phyloP scores from a whole-genome alignment of 1,140 invertebrate species.

The Dinothrombium tinctorium region DNA sequence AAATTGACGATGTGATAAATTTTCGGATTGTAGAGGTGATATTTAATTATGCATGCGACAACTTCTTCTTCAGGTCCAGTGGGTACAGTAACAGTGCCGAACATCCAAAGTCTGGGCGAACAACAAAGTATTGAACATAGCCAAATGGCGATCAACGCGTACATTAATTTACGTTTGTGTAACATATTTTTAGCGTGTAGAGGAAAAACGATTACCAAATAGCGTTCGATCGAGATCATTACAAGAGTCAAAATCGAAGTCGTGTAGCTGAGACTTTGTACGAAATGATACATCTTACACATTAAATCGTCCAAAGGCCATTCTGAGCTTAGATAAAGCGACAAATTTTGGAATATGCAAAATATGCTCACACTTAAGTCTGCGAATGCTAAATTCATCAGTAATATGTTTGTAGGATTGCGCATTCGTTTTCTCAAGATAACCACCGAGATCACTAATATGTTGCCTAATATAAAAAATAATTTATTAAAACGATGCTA shows the following conservation, averaged over 20 bases:
- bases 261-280: slow-evolving; percentile 49
- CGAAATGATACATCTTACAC: slow-evolving; percentile 60
- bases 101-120: slow-evolving; percentile 35
- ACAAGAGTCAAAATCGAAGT: slow-evolving; percentile 55
- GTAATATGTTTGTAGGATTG: slow-evolving; percentile 58
- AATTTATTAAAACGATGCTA: too few species aligned
- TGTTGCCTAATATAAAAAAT: slow-evolving; percentile 34
- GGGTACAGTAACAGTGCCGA: slow-evolving; percentile 15
- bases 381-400: slow-evolving; percentile 53
- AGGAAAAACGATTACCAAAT: slow-evolving; percentile 54
- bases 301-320: slow-evolving; percentile 53
- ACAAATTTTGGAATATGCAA: slow-evolving; percentile 58
- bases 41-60: too few species aligned
- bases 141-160: slow-evolving; percentile 47
- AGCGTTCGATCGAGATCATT: slow-evolving; percentile 53
- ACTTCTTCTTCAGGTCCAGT: slow-evolving; percentile 11
- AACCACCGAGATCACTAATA: slow-evolving; percentile 54
- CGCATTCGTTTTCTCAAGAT: slow-evolving; percentile 43
- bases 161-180: slow-evolving; percentile 21
- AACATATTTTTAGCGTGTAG: slow-evolving; percentile 41
- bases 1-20: too few species aligned
- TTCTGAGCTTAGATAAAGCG: slow-evolving; percentile 42
- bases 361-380: slow-evolving; percentile 61
- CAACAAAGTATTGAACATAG: slow-evolving; percentile 44
- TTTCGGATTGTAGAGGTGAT: too few species aligned